Evolutionary conservation across 2,888 invertebrate species (phyloP).

Genomic region (Trissoscelio sp.): DNA sequence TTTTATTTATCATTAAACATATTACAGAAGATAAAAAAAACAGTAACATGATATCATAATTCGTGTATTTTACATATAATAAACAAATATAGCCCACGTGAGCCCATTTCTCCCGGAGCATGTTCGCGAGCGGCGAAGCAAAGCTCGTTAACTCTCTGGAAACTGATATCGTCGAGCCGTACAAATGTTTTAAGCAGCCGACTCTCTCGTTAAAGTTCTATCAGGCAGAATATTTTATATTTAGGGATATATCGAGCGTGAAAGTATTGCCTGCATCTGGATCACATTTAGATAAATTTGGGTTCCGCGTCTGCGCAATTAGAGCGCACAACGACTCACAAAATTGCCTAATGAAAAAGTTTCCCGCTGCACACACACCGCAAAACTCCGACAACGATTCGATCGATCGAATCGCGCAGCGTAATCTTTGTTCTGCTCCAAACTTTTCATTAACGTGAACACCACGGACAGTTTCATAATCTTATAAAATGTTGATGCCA

Average conservation of each 20-base stretch:
- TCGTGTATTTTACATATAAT: no score
- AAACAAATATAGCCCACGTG: no score
- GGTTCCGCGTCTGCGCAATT: constrained; percentile 18
- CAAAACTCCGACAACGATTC: no score
- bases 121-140: no score
- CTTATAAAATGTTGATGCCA: constrained; percentile 10
- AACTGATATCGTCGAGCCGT: constrained; percentile 56
- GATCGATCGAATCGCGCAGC: no score
- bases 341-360: constrained; percentile 8
- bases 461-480: constrained; percentile 2
- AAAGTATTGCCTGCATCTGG: constrained; percentile 42
- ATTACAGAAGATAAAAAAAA: no score
- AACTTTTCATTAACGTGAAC: constrained; percentile 18
- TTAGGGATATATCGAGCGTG: constrained; percentile 39
- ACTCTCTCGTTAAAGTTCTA: constrained; percentile 56
- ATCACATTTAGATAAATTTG: constrained; percentile 51
- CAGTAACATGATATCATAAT: no score
- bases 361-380: no score
- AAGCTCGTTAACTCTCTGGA: constrained; percentile 59
- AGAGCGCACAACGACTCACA: constrained; percentile 32
- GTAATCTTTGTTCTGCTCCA: not conserved
- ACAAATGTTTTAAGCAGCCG: constrained; percentile 58
- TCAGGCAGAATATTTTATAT: constrained; percentile 53
- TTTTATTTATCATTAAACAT: no score
- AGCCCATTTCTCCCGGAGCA: no score